phyloP scores from a whole-genome alignment of 2,797 vertebrate genomes.

The Acomys russatus region DNA sequence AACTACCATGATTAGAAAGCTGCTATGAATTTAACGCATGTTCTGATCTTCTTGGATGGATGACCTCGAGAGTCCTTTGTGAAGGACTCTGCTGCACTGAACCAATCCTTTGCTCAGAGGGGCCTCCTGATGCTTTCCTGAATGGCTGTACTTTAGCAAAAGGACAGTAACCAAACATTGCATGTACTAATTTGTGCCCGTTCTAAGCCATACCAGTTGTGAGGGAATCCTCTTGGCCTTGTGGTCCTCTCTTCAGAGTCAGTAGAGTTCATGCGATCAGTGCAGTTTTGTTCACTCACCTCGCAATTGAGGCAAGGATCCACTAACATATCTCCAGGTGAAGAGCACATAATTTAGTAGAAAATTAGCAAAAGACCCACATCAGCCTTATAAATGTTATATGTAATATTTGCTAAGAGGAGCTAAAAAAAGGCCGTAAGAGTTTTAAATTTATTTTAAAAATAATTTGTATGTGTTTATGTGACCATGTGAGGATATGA shows the following conservation, averaged over 20 bases:
- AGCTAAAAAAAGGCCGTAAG: slow-evolving; percentile 11
- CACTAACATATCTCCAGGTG: not conserved
- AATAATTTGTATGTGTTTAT: not conserved
- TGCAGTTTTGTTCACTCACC: not conserved
- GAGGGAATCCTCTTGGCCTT: not conserved
- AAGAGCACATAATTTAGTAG: not conserved
- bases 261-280: not conserved
- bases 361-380: not conserved
- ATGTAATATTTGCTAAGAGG: not conserved
- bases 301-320: not conserved
- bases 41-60: not conserved
- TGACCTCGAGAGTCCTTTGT: not conserved
- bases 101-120: not conserved
- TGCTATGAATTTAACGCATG: not conserved
- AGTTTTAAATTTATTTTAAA: not conserved
- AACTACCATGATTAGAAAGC: too few relatives aligned
- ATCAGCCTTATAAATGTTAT: not conserved
- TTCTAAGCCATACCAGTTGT: not conserved
- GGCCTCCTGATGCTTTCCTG: not conserved
- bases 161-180: not conserved
- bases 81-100: accelerated
- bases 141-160: not conserved
- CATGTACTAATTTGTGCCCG: not conserved
- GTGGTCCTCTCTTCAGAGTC: not conserved
- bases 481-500: too few relatives aligned